Evolutionary conservation across 2,888 invertebrate species (phyloP).

Genomic region (Aphodius granarius): DNA sequence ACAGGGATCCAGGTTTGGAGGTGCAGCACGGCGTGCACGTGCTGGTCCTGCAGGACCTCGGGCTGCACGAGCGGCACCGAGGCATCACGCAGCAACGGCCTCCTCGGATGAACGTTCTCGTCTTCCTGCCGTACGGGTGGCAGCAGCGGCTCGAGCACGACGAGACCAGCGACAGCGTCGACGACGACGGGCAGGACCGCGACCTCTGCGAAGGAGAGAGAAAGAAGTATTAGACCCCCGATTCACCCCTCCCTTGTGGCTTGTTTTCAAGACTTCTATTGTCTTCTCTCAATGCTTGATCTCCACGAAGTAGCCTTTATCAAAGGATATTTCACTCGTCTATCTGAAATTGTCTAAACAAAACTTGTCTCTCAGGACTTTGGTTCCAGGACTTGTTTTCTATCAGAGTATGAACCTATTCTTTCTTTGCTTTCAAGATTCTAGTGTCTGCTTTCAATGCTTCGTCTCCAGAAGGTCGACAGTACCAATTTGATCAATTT

Average conservation of each 20-base stretch:
- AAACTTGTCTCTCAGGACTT: too few species aligned
- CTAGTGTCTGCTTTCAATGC: too few species aligned
- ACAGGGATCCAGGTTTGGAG: conserved; percentile 25
- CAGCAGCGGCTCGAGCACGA: not conserved
- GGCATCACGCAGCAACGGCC: conserved; percentile 13
- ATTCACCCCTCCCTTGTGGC: not conserved
- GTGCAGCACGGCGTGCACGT: conserved; percentile 22
- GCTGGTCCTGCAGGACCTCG: conserved; percentile 18
- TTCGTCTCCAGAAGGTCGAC: not conserved
- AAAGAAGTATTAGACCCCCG: not conserved
- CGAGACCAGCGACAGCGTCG: not conserved
- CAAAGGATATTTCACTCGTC: too few species aligned
- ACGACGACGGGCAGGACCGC: not conserved
- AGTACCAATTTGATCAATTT: too few species aligned
- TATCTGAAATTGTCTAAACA: too few species aligned
- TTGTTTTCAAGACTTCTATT: too few species aligned
- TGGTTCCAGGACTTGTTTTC: too few species aligned
- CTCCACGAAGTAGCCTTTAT: too few species aligned
- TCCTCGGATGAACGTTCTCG: not conserved
- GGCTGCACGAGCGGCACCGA: conserved; percentile 27
- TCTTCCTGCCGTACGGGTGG: not conserved
- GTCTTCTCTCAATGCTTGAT: too few species aligned
- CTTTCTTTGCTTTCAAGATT: too few species aligned
- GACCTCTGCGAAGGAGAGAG: not conserved
- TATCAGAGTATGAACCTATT: too few species aligned